Evolutionary conservation across 1,140 invertebrate species (phyloP), one percentile per base, ranked within the genome.

Genomic region (Drosophila truncata): DNA sequence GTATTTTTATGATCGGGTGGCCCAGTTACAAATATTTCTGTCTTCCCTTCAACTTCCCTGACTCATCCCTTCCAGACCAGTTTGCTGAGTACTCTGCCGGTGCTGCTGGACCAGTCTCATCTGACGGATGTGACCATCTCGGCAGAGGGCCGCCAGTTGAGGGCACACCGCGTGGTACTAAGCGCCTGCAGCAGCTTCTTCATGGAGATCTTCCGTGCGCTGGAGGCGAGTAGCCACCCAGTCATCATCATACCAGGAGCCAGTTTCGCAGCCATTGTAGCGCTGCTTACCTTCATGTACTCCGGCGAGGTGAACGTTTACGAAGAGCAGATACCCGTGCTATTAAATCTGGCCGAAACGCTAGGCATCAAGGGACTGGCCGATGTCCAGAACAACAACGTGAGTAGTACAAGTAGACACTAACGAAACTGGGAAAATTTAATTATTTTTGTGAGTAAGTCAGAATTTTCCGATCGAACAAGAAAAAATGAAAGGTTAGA

Each of bases 161-260:
- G 96, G 82, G 98, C 97, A 20, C 98, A 99, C 92, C 95, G 96
- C 86, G 95, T 99, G 39, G 96, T 99, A 52, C 94, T 99, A 37
- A 98, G 97, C 18, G 97, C 97, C 59, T 98, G 97, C 93, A 98
- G 97, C 93, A 96, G 96, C 75, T 99, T 98, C 93, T 98, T 99
- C 93, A 96, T 97, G 93, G 96, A 97, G 82, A 93, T 98, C 61
- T 98, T 98, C 66, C 93, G 96, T 94, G 96, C 96, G 58, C 92
- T 97, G 72, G 95, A 95, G 72, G 93, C 94, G 3, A 94, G 95
- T 35, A 95, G 96, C 92, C 96, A 97, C 94, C 96, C 97, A 14
- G 95, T 98, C 27, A 96, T 98, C 37, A 95, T 98, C 20, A 94
- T 98, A 64, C 95, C 97, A 62, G 96, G 97, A 20, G 96, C 97